Conservation (phyloP, 2,888 invertebrate species). For the Diloba caeruleocephala region DNA sequence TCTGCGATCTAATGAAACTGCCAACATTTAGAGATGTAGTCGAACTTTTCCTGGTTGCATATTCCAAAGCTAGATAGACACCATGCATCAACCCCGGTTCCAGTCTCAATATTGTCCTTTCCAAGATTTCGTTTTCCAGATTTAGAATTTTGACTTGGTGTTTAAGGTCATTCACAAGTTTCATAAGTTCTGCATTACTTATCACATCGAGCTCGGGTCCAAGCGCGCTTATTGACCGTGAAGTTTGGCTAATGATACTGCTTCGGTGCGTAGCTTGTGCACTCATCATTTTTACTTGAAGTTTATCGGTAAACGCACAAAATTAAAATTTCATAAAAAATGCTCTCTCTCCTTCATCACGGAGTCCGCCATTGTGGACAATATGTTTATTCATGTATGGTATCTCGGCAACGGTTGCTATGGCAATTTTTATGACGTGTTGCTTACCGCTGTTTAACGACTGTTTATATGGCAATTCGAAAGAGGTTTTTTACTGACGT, state of each 20-base stretch:
- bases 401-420: too few relatives aligned
- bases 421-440: too few relatives aligned
- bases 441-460: too few relatives aligned
- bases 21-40: constrained; percentile 63
- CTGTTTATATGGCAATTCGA: too few relatives aligned
- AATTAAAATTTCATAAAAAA: too few relatives aligned
- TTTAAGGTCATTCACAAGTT: constrained; percentile 72
- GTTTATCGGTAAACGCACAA: too few relatives aligned
- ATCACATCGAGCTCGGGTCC: constrained; percentile 65
- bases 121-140: constrained; percentile 87
- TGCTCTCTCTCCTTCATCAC: too few relatives aligned
- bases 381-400: too few relatives aligned
- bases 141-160: constrained; percentile 68
- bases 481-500: too few relatives aligned
- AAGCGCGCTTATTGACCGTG: constrained; percentile 66
- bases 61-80: constrained; percentile 78
- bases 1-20: constrained; percentile 71
- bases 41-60: constrained; percentile 72
- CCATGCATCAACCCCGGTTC: constrained; percentile 84
- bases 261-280: constrained; percentile 38
- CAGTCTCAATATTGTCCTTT: constrained; percentile 80
- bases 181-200: constrained; percentile 73
- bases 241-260: constrained; percentile 68
- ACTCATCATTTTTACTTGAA: too few relatives aligned
- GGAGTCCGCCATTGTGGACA: too few relatives aligned